These are phyloP conservation scores for Spilogale gracilis DNA, from an alignment of 2,113 vertebrate genomes.

Conservation along the genomic window DNA sequence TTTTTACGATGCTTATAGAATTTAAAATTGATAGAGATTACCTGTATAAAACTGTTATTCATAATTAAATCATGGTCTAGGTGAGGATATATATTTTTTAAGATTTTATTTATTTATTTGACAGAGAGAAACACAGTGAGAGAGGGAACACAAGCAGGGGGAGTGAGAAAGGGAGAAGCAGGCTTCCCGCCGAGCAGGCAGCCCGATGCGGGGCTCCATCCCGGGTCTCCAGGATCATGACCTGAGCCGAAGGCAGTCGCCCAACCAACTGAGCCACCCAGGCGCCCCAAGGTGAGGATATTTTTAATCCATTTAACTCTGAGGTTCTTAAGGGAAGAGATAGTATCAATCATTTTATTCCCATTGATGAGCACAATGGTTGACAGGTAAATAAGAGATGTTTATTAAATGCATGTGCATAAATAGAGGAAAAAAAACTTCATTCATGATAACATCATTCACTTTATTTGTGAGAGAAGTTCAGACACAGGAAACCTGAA, in stretches of 20 bases:
- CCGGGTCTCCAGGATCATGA: no score
- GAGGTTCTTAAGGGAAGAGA: constrained; percentile 8
- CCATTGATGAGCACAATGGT: neutral
- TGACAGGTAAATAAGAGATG: neutral
- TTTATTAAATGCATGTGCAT: neutral
- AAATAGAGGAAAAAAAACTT: neutral
- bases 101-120: no score
- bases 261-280: no score
- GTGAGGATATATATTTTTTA: neutral
- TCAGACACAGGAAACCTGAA: neutral
- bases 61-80: constrained; percentile 8
- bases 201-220: no score
- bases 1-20: neutral
- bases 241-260: no score
- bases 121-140: no score
- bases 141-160: no score
- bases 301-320: neutral
- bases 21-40: constrained; percentile 16
- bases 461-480: neutral
- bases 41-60: neutral
- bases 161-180: no score
- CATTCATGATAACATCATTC: neutral
- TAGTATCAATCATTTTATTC: neutral
- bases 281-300: neutral
- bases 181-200: no score